Base-by-base conservation (phyloP, 2,888 invertebrate species). In the Mythimna albipuncta region DNA sequence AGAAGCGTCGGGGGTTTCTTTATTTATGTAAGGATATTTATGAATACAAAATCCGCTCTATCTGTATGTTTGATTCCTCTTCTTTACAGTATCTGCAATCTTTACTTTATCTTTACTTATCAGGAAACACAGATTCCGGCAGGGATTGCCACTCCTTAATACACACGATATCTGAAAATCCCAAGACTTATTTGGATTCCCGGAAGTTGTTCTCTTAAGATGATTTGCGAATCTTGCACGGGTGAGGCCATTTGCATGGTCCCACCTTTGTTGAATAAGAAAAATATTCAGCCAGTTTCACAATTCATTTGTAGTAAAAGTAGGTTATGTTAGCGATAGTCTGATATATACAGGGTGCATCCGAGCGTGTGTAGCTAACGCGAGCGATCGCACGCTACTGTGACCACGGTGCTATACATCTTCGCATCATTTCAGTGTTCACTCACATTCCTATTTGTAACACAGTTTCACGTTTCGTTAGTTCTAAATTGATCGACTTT, bases 331-430 rank as follows among this genome's bases (percentile, higher is more conserved):
- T 59, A 52, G 61, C 61, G 52, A 73, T 79, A 38, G 64, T 78
- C 47, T 68, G 73, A 74, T 85, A 75, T 79, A 81, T 77, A 81
- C 72, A 38, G 74, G 73, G 72, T 72, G 83, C 87, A 88, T 73
- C 81, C 76, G 44, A 79, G 73, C 87, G 79, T 85, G 73, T 65
- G 47, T 70, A 32, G 71, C 62, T 76, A 75, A 71, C 81, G 72
- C 62, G 78, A 75, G 75, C 82, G 77, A 85, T 87, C 82, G 82
- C 87, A 89, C 87, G 88, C 80, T 69, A 32, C 70, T 66, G 41
- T 81, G 74, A 62, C 63, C 79, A 76, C 80, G 57, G 54, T 55
- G 41, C 72, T 47, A 78, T 67, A 63, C 58, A 75, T 64, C 69
- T 74, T 65, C 67, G 19, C 77, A 75, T 76, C 63, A 74, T 73